A percentile compares a stretch with the other conserved stretches of the same genome.
Conservation (phyloP, 2,888 invertebrate species). For the Endotricha flammealis region DNA sequence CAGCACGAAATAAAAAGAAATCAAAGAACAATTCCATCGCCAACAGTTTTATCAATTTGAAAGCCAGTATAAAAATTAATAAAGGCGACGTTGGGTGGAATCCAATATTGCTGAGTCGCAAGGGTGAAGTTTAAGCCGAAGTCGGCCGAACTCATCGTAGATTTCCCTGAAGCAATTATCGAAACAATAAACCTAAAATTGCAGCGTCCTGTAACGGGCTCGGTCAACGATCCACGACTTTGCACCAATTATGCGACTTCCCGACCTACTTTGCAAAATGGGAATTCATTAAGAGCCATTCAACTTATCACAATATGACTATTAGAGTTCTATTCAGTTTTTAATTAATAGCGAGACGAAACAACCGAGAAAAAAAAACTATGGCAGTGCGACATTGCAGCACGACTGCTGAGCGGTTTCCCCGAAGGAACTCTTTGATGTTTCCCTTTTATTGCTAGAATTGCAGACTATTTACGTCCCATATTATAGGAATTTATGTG, state of each 20-base stretch:
- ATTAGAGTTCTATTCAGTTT: conserved; percentile 60
- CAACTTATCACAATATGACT: conserved; percentile 69
- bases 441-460: conserved; percentile 51
- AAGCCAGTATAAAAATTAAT: conserved; percentile 19
- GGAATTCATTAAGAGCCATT: conserved; percentile 73
- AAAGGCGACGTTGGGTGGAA: conserved; percentile 18
- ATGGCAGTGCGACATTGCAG: conserved; percentile 19
- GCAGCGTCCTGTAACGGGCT: conserved; percentile 50
- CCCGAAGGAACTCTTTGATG: conserved; percentile 57
- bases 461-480: conserved; percentile 52
- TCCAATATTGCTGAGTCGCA: conserved; percentile 33
- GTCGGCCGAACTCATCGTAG: conserved; percentile 38
- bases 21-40: too few relatives aligned
- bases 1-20: too few relatives aligned
- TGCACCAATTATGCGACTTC: conserved; percentile 61
- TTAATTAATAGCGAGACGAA: conserved; percentile 53
- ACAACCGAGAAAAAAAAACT: conserved; percentile 25
- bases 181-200: conserved; percentile 75
- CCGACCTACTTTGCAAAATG: conserved; percentile 65
- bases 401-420: conserved; percentile 46
- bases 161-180: conserved; percentile 68
- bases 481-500: conserved; percentile 57
- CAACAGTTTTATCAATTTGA: neutral
- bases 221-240: conserved; percentile 62
- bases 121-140: conserved; percentile 45